phyloP scores from a whole-genome alignment of 1,140 invertebrate species.

The Eumaeus atala region DNA sequence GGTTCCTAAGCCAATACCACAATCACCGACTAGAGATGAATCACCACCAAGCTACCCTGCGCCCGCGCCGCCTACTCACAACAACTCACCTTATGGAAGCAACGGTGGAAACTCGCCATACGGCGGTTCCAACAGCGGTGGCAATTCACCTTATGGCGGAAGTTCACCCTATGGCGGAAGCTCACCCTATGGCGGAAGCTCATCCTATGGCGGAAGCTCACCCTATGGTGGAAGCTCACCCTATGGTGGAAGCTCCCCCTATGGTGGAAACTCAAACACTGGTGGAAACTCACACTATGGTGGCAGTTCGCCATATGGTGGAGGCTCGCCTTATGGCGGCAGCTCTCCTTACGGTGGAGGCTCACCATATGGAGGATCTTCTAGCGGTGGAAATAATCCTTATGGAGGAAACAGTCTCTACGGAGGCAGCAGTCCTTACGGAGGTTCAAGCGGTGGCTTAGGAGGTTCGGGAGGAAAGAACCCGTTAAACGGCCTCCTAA shows the following conservation, averaged over 20 bases:
- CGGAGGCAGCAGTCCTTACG: slow-evolving; percentile 32
- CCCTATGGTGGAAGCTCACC: slow-evolving; percentile 35
- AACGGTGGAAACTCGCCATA: slow-evolving; percentile 7
- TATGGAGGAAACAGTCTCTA: slow-evolving; percentile 28
- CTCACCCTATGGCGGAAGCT: slow-evolving; percentile 32
- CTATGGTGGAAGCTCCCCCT: slow-evolving; percentile 20
- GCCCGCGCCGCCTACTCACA: slow-evolving; percentile 46
- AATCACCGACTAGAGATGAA: slow-evolving; percentile 41
- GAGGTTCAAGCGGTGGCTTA: slow-evolving; percentile 32
- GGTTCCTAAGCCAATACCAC: slow-evolving; percentile 46
- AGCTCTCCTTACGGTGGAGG: slow-evolving; percentile 28
- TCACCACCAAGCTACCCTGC: slow-evolving; percentile 57
- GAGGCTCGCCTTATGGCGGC: slow-evolving; percentile 21
- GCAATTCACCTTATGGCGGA: slow-evolving; percentile 32
- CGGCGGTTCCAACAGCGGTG: slow-evolving; percentile 24
- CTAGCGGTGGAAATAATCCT: too few species aligned
- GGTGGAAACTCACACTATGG: slow-evolving; percentile 29
- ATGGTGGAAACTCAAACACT: slow-evolving; percentile 27
- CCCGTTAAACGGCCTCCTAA: slow-evolving; percentile 46
- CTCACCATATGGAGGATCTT: slow-evolving; percentile 34
- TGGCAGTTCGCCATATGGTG: slow-evolving; percentile 21
- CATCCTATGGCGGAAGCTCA: slow-evolving; percentile 22
- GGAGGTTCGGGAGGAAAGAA: slow-evolving; percentile 35
- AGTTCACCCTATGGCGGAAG: slow-evolving; percentile 31
- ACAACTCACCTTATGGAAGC: slow-evolving; percentile 36